Evolutionary conservation across 2,888 invertebrate species (phyloP).

Genomic region (Andrena hattorfiana): DNA sequence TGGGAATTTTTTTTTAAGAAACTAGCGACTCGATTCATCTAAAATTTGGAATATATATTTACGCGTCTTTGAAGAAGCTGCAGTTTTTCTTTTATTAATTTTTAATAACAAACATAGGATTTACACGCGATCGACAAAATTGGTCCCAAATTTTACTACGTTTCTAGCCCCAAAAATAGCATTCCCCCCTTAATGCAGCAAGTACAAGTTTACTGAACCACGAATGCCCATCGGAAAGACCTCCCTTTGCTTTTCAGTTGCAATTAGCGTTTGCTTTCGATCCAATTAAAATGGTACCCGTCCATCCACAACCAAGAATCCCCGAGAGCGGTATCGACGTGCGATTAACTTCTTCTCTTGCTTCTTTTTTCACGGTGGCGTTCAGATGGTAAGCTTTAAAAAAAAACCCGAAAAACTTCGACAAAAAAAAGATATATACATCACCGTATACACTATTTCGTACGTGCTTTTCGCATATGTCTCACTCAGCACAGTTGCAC

Average conservation of each 20-base stretch:
- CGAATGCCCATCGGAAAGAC: background rate
- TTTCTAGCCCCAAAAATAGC: too few relatives aligned
- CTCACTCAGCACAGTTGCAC: constrained; percentile 61
- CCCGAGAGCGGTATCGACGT: constrained; percentile 7
- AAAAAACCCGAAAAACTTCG: constrained; percentile 42
- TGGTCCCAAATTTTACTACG: too few relatives aligned
- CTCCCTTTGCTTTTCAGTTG: constrained; percentile 53
- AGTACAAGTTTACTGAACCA: too few relatives aligned
- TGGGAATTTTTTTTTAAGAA: too few relatives aligned
- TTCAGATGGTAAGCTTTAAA: constrained; percentile 82
- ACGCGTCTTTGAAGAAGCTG: too few relatives aligned
- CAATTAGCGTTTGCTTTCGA: constrained; percentile 54
- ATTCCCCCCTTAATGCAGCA: background rate
- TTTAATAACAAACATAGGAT: too few relatives aligned
- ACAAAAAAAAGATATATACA: constrained; percentile 30
- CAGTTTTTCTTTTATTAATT: too few relatives aligned
- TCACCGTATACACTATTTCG: constrained; percentile 57
- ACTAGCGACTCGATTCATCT: too few relatives aligned
- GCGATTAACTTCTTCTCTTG: constrained; percentile 69
- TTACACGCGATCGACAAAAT: too few relatives aligned
- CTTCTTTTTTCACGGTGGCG: constrained; percentile 81
- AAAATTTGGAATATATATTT: too few relatives aligned
- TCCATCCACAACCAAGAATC: background rate
- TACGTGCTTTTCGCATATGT: constrained; percentile 65
- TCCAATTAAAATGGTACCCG: constrained; percentile 16